Evolutionary conservation across 2,797 vertebrate genomes (phyloP).

Genomic region (Stomatorhinus walkeri): DNA sequence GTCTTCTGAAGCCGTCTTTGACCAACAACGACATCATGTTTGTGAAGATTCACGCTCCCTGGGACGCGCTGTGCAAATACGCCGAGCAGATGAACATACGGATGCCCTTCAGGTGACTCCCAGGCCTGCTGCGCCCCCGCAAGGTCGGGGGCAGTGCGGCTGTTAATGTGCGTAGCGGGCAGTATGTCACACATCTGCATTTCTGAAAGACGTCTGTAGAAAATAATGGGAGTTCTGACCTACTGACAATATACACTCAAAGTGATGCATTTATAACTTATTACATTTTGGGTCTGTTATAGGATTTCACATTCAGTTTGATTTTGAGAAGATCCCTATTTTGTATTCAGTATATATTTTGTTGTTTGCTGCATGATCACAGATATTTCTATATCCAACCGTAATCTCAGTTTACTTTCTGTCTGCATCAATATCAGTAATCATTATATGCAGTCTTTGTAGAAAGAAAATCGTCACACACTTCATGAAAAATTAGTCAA

Average conservation of each 20-base stretch:
- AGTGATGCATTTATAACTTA: neutral
- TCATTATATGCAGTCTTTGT: neutral
- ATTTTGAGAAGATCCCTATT: neutral
- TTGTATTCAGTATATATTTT: neutral
- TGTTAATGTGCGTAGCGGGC: neutral
- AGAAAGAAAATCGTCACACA: neutral
- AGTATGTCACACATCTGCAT: neutral
- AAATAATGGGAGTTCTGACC: neutral
- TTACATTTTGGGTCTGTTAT: neutral
- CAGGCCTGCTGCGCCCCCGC: too few species aligned
- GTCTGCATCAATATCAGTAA: neutral
- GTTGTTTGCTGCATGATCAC: neutral
- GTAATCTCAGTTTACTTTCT: neutral
- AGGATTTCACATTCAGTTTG: neutral
- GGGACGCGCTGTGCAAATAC: slow-evolving; percentile 95
- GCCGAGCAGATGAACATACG: slow-evolving; percentile 97
- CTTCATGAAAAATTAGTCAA: neutral
- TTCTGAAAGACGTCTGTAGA: neutral
- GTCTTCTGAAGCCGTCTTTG: slow-evolving; percentile 72
- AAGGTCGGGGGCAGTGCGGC: neutral
- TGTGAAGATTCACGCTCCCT: slow-evolving; percentile 91
- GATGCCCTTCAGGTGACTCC: slow-evolving; percentile 91
- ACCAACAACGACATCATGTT: slow-evolving; percentile 97
- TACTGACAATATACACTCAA: neutral
- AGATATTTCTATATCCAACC: neutral